phyloP scores from a whole-genome alignment of 2,113 vertebrate species.

The Leiothrix lutea region DNA sequence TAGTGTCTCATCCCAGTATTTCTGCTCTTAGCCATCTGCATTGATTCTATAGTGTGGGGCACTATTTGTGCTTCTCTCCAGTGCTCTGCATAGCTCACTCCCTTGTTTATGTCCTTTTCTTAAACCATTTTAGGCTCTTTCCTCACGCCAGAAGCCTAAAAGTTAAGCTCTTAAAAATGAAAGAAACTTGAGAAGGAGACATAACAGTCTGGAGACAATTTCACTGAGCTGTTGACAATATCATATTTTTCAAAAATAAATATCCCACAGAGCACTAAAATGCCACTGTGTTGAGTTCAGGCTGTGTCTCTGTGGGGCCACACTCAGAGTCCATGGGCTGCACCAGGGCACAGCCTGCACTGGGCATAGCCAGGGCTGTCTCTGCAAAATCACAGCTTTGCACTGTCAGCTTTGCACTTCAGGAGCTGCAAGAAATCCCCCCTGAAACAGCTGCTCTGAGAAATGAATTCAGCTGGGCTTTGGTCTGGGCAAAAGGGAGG shows the following conservation, averaged over 20 bases:
- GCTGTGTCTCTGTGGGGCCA: not conserved
- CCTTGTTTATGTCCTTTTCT: constrained; percentile 15
- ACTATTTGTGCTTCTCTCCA: not conserved
- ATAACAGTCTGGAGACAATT: constrained; percentile 61
- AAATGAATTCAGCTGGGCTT: rapidly evolving
- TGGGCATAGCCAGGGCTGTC: not conserved
- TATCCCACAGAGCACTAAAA: not conserved
- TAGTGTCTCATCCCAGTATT: not conserved
- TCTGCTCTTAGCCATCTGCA: not conserved
- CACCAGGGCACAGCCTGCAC: not conserved
- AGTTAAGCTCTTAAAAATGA: constrained; percentile 67
- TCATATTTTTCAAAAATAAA: constrained; percentile 63
- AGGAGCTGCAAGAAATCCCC: not conserved
- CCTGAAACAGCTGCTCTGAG: not conserved
- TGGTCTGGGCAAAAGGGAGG: not conserved
- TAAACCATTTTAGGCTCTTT: constrained; percentile 9
- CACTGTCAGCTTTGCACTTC: not conserved
- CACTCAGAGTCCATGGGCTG: not conserved
- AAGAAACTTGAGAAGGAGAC: constrained; percentile 61
- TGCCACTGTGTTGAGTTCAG: not conserved
- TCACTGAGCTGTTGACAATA: constrained; percentile 47
- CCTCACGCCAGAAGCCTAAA: not conserved
- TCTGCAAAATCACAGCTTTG: not conserved
- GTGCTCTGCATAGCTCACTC: not conserved
- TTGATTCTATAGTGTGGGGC: not conserved